phyloP scores from a whole-genome alignment of 2,888 invertebrate genomes.

The Patella caerulea region DNA sequence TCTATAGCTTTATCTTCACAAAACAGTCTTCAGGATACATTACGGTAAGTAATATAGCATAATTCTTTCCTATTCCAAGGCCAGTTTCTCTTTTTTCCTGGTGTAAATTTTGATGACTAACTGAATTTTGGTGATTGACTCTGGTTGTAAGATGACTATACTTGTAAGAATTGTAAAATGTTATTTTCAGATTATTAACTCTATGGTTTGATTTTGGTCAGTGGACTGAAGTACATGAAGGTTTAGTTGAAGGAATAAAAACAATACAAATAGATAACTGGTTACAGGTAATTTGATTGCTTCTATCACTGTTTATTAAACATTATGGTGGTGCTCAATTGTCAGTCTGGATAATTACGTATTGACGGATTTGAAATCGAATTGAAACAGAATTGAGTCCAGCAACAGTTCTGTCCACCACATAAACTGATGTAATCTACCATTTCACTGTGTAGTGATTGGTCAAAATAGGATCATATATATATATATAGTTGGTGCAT shows the following conservation, averaged over 20 bases:
- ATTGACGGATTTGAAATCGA: too few relatives aligned
- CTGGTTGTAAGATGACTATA: neutral
- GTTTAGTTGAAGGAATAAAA: conserved; percentile 91
- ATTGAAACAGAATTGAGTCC: too few relatives aligned
- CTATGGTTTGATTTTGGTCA: conserved; percentile 99
- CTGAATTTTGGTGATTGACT: too few relatives aligned
- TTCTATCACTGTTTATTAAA: neutral
- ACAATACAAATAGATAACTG: conserved; percentile 97
- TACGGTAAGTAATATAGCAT: conserved; percentile 73
- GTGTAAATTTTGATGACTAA: too few relatives aligned
- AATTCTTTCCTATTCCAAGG: too few relatives aligned
- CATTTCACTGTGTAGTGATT: too few relatives aligned
- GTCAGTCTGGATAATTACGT: too few relatives aligned
- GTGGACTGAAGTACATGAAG: conserved; percentile 92
- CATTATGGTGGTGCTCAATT: neutral
- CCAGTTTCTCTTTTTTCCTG: too few relatives aligned
- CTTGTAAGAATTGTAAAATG: neutral
- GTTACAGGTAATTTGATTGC: conserved; percentile 80
- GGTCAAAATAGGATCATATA: too few relatives aligned
- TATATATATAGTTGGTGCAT: too few relatives aligned
- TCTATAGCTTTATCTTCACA: conserved; percentile 91
- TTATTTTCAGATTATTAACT: conserved; percentile 82
- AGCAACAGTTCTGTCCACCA: too few relatives aligned
- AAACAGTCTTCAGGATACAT: conserved; percentile 95
- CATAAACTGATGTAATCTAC: too few relatives aligned